Percentiles rank a stretch among this genome's conserved stretches.
phyloP scores from a whole-genome alignment of 2,888 invertebrate genomes.

The Nineta flava region DNA sequence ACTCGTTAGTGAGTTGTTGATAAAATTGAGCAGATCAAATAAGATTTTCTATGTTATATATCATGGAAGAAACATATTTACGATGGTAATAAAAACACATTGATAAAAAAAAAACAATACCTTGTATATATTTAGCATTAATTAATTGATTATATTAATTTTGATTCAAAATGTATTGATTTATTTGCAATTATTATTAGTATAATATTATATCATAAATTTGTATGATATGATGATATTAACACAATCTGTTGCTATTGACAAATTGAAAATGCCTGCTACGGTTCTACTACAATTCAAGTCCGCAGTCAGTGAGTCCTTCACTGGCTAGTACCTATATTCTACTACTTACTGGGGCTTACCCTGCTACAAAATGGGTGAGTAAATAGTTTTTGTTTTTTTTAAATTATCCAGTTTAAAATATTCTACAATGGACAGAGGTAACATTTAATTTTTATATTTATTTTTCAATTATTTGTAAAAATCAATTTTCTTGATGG shows the following conservation, averaged over 20 bases:
- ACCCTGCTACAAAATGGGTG: conserved; percentile 3
- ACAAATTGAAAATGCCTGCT: conserved; percentile 8
- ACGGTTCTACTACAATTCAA: conserved; percentile 4
- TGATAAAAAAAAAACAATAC: too few species aligned
- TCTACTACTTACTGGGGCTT: conserved; percentile 6
- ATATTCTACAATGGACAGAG: neutral
- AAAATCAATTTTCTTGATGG: too few species aligned
- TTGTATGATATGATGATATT: conserved; percentile 24
- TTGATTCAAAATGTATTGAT: too few species aligned
- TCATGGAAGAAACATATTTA: too few species aligned
- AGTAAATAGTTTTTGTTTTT: conserved; percentile 2
- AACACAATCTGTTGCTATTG: conserved; percentile 32
- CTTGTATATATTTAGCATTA: too few species aligned
- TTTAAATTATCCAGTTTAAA: neutral
- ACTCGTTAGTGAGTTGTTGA: too few species aligned
- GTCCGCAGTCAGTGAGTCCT: conserved; percentile 7
- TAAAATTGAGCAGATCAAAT: too few species aligned
- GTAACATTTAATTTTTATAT: conserved; percentile 1
- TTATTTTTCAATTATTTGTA: neutral
- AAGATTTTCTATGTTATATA: too few species aligned
- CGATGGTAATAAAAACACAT: too few species aligned
- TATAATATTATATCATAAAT: neutral
- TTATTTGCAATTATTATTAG: neutral
- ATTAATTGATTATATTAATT: too few species aligned
- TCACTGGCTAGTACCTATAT: conserved; percentile 5